Evolutionary conservation across 2,888 invertebrate genomes (phyloP), one percentile per base, ranked within the genome.

Genomic region (Cephus sareptanus): DNA sequence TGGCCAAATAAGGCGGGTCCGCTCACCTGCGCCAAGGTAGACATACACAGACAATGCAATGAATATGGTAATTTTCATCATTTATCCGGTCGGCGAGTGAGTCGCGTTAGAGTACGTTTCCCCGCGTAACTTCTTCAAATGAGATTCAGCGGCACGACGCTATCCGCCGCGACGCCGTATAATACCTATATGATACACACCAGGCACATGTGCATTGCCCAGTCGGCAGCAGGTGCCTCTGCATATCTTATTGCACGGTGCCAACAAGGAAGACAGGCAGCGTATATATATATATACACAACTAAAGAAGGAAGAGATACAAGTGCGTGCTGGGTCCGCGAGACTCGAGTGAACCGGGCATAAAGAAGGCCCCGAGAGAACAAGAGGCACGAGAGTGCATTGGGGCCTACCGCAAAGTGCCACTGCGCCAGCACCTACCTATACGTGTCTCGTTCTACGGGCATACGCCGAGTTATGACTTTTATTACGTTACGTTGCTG

Each of bases 51-150:
- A 86, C 83, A 87, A 87, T 87, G 85, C 89, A 88, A 89, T 89
- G 88, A 88, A 89, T 90, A 90, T 90, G 90, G 87, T 89, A 87
- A 90, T 90, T 89, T 83, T 82, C 87, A 86, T 89, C 88, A 87
- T 87, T 88, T 89, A 88, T 88, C 87, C 86, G 85, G 30, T 30
- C 35, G 31, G 11, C 71, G 71, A 34, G 34, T 34, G 71, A 56
- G 33, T 71, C 31, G 33, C 71, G 71, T 71, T 81, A 81, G 83
- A 85, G 81, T 83, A 81, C 81, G 79, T 81, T 81, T 81, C 79
- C 79, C 77, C 77, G 71, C 81, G 80, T 80, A 83, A 56, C 80
- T 87, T 87, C 89, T 87, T 88, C 86, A 82, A 85, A 82, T 83
- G 82, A 85, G 83, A 88, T 84, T 82, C 84, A 81, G 77, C 77